These are phyloP conservation scores for Dipus sagitta DNA, from an alignment of 2,797 vertebrate genomes.

Conservation along the genomic window DNA sequence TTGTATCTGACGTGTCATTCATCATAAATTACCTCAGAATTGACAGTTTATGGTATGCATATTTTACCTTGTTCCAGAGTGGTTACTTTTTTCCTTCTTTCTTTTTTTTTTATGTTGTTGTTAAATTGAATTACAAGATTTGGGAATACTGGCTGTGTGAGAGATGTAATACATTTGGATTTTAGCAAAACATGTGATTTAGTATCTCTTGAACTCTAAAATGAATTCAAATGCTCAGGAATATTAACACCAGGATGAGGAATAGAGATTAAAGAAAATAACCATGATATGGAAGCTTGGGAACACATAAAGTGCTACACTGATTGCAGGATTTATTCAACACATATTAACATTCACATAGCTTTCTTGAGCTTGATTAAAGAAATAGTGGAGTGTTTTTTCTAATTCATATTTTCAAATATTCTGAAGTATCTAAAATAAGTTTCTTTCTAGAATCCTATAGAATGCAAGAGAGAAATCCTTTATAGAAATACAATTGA, in stretches of 20 bases:
- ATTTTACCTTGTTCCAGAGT: not conserved
- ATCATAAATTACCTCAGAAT: not conserved
- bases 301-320: constrained; percentile 53
- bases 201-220: constrained; percentile 80
- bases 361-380: constrained; percentile 28
- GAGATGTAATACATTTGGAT: constrained; percentile 85
- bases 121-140: constrained; percentile 78
- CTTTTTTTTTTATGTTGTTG: not conserved
- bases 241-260: constrained; percentile 76
- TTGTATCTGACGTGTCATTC: not conserved
- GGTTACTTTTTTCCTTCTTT: constrained; percentile 47
- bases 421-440: not conserved
- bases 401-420: too few relatives aligned
- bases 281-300: constrained; percentile 1
- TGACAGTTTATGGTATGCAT: not conserved
- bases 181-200: constrained; percentile 85
- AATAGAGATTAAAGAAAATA: constrained; percentile 78
- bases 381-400: constrained; percentile 36
- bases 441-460: not conserved
- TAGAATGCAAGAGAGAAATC: not conserved
- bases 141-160: constrained; percentile 74
- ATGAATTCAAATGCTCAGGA: constrained; percentile 83
- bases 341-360: constrained; percentile 43
- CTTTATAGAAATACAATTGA: not conserved
- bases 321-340: constrained; percentile 61